Base-by-base conservation (phyloP, 2,797 vertebrate species). In the Clarias platycephalus region DNA sequence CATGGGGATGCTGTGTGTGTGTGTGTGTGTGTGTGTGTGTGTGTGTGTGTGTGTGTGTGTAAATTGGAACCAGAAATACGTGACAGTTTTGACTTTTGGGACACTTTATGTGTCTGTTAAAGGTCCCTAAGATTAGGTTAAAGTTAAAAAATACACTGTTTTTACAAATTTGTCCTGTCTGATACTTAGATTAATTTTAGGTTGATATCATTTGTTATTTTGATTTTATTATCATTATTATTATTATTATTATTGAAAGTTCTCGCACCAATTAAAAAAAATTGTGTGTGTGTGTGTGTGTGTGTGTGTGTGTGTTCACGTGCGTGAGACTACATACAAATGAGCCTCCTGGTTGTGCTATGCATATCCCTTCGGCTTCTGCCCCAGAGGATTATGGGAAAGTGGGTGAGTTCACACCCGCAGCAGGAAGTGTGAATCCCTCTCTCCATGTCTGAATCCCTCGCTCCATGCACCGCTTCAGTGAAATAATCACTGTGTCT, bases 391-490 rank as follows among this genome's bases (percentile, higher is more conserved):
- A 37, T 62, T 20, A 31, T 79, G 83, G 53, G 83, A 79, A 71
- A 71, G 6, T 64, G 37, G 60, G 49, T 71, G 31, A 77, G 57
- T 77, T 77, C 31, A 77, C 75, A 77, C 4, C 34, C 55, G 26
- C 67, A 71, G 80, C 64, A 81, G 66, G 57, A 79, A 4, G 64
- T 70, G 75, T 71, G n/a, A 70, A 71, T 78, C 44, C 40, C 49
- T 76, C 28, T 24, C 18, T 12, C 20, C 15, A 2, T 64, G 63
- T 63, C 24, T 63, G 62, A 63, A 63, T n/a, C 60, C 9, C 58
- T 79, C 34, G 9, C 49, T 55, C 26, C 40, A 49, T n/a, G 40
- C 44, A 71, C 10, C 37, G 10, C 37, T 49, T 71, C 9, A 37
- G 68, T 3, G 37, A n/a, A 49, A 71, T 72, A 15, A 72, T 44